A percentile compares a stretch with the other conserved stretches of the same genome.
Conservation (phyloP, 64 coral and sea anemone genomes). For the Platygyra sinensis region DNA sequence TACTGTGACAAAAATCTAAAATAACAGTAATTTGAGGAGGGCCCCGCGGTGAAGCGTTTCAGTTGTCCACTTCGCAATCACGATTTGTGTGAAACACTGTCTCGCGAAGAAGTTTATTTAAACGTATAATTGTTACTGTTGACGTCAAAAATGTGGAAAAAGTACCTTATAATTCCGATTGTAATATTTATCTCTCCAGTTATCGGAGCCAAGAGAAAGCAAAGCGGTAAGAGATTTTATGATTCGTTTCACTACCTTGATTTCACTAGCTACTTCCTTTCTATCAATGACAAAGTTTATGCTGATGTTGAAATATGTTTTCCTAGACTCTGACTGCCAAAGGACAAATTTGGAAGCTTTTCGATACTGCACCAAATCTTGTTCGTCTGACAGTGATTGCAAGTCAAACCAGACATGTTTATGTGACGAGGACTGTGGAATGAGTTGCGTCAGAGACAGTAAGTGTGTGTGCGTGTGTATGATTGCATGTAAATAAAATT, state of each 20-base stretch:
- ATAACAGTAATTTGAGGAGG: too few relatives aligned
- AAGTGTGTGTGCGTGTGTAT: background rate
- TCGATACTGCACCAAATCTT: too few relatives aligned
- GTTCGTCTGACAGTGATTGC: slow-evolving; percentile 43
- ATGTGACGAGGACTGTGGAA: slow-evolving; percentile 82
- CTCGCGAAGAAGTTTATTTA: background rate
- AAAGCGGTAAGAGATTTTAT: background rate
- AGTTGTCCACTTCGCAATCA: slow-evolving; percentile 8
- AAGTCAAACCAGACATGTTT: slow-evolving; percentile 42
- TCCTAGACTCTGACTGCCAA: too few relatives aligned
- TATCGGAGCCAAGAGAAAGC: background rate
- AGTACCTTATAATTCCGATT: background rate
- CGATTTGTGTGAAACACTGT: background rate
- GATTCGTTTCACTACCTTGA: background rate
- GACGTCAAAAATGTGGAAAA: too few relatives aligned
- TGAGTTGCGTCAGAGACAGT: slow-evolving; percentile 63
- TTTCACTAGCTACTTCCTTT: background rate
- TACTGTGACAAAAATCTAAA: too few relatives aligned
- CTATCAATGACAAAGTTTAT: too few relatives aligned
- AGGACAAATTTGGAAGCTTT: too few relatives aligned
- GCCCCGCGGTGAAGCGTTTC: background rate
- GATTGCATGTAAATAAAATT: too few relatives aligned
- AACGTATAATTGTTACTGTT: background rate
- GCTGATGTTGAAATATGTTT: too few relatives aligned
- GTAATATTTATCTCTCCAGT: background rate